Conservation (phyloP, 2,888 invertebrate genomes). For the Ectropis crepuscularia region DNA sequence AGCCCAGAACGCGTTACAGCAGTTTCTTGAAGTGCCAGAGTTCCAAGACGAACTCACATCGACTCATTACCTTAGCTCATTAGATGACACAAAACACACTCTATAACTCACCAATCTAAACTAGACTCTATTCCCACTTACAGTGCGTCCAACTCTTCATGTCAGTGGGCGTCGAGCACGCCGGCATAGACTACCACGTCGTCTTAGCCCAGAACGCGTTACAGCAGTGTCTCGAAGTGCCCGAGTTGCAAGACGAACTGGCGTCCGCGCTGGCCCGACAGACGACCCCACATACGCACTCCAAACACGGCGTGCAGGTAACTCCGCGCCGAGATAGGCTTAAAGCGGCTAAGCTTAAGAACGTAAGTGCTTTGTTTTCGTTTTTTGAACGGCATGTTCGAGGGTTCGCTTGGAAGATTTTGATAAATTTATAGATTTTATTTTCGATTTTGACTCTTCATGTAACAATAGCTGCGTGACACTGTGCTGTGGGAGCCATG, state of each 20-base stretch:
- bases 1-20: not conserved
- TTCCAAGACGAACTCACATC: too few relatives aligned
- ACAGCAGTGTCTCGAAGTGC: conserved; percentile 93
- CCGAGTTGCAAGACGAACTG: conserved; percentile 96
- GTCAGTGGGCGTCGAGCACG: conserved; percentile 97
- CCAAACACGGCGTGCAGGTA: conserved; percentile 93
- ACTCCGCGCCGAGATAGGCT: conserved; percentile 46
- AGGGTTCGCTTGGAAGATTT: conserved; percentile 32
- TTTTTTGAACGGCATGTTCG: conserved; percentile 6
- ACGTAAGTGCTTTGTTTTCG: conserved; percentile 63
- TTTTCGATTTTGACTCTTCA: not conserved
- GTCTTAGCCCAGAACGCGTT: conserved; percentile 98
- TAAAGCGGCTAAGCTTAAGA: conserved; percentile 77
- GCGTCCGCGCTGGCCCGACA: conserved; percentile 96
- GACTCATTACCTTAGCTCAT: conserved; percentile 92
- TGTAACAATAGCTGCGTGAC: too few relatives aligned
- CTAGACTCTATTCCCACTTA: conserved; percentile 5
- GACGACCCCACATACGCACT: conserved; percentile 93
- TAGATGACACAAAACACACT: conserved; percentile 82
- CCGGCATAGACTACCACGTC: conserved; percentile 98
- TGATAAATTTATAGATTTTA: not conserved
- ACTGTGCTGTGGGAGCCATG: too few relatives aligned
- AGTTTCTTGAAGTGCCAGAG: too few relatives aligned
- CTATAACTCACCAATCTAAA: not conserved
- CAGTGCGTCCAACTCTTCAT: conserved; percentile 98